Conservation (phyloP, 2,888 invertebrate species). For the Stegophylla sp. region DNA sequence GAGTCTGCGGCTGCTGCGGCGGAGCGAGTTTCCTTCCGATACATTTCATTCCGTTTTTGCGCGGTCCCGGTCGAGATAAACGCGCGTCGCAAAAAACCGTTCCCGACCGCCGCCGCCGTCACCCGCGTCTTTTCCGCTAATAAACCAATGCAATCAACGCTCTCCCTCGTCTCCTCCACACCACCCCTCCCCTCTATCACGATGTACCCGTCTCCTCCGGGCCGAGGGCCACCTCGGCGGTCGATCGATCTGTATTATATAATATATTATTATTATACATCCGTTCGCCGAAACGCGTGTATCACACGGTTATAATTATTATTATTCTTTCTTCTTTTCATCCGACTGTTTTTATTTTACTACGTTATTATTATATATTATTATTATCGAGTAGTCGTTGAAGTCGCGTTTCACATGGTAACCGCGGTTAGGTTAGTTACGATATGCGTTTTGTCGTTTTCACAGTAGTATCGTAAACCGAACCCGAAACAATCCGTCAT, state of each 20-base stretch:
- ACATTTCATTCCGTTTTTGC: constrained; percentile 59
- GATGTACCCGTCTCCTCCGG: not conserved
- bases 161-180: not conserved
- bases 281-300: not conserved
- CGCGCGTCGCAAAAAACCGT: constrained; percentile 53
- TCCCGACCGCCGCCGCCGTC: constrained; percentile 29
- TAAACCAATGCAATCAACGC: constrained; percentile 58
- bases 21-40: constrained; percentile 58
- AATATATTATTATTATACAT: not conserved
- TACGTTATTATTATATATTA: too few relatives aligned
- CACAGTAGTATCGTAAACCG: too few relatives aligned
- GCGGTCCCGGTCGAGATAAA: constrained; percentile 57
- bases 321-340: too few relatives aligned
- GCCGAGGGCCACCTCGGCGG: not conserved
- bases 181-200: not conserved
- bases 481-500: too few relatives aligned
- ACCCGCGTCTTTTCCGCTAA: constrained; percentile 58
- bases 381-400: too few relatives aligned
- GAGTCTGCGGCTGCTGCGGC: constrained; percentile 43
- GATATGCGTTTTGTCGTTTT: too few relatives aligned
- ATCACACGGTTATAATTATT: too few relatives aligned
- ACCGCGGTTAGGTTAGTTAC: too few relatives aligned
- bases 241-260: constrained; percentile 32
- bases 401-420: too few relatives aligned
- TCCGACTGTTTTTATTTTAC: too few relatives aligned